Conservation (phyloP, 2,888 invertebrate genomes). For the Pollenia amentaria region DNA sequence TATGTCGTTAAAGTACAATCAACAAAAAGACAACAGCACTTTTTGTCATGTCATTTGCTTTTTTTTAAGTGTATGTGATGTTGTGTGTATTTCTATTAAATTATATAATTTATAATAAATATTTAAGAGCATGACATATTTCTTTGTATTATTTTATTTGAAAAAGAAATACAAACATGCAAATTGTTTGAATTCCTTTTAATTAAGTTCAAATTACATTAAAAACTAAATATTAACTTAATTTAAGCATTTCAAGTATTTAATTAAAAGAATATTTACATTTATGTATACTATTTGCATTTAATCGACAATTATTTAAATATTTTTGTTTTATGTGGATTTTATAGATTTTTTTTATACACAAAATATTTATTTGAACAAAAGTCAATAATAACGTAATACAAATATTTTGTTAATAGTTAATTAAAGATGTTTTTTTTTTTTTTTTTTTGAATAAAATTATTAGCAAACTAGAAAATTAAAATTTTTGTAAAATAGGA, state of each 20-base stretch:
- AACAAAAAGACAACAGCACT: constrained; percentile 28
- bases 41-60: constrained; percentile 6
- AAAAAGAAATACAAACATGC: neutral
- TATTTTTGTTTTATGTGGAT: neutral
- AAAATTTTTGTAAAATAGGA: too few relatives aligned
- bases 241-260: constrained; percentile 9
- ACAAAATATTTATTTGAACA: too few relatives aligned
- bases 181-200: constrained; percentile 37
- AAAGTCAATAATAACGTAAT: too few relatives aligned
- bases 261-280: neutral
- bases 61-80: neutral
- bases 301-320: neutral
- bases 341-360: neutral
- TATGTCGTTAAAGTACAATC: constrained; percentile 53
- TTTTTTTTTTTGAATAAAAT: too few relatives aligned
- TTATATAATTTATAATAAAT: constrained; percentile 4
- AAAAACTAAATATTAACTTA: constrained; percentile 12
- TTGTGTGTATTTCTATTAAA: constrained; percentile 19
- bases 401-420: too few relatives aligned
- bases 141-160: constrained; percentile 3
- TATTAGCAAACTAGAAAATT: too few relatives aligned
- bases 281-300: constrained; percentile 10
- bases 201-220: constrained; percentile 34
- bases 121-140: neutral
- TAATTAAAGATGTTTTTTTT: neutral